Base-by-base conservation (phyloP, 2,888 invertebrate species). In the Xestia xanthographa region DNA sequence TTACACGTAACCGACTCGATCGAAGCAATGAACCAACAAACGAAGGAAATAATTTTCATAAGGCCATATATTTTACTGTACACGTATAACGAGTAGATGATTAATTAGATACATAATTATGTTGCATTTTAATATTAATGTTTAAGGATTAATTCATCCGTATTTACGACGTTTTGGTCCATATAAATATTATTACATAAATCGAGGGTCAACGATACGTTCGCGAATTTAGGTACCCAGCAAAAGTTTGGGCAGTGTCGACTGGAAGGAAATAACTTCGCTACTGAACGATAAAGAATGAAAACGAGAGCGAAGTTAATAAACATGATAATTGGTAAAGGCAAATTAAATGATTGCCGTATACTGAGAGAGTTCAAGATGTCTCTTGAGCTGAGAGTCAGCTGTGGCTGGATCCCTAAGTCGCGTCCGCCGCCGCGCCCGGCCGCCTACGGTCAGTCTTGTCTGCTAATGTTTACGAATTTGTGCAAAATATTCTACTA, bases 81-180 rank as follows among this genome's bases (percentile, higher is more conserved):
- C 96, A 96, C 92, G 93, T 95, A 93, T 95, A 95, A 96, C 95
- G 93, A 96, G 92, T 95, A 95, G 95, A 96, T 95, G 95, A 95
- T 94, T 94, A 94, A 92, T 94, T 93, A 95, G 94, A 93, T 95
- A 95, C 95, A 95, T 95, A 94, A 95, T 89, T 89, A 88, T 95
- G 93, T 92, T 92, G 94, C 92, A 87, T 88, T 93, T 95, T 95
- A 94, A 95, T 93, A 95, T 95, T 95, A 95, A 93, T 92, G 93
- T 92, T 94, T 94, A 95, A 94, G 95, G 95, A 94, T 94, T 95
- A 94, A 95, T 95, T 94, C 92, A 93, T 96, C 95, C 95, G 92
- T 95, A 95, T 94, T 95, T 94, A 96, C 93, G 95, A 95, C 95
- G 95, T 95, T 95, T 96, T 96, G 96, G 96, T 96, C 96, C 96